Base-by-base conservation (phyloP, 2,797 vertebrate species). In the Galaxias olidus region DNA sequence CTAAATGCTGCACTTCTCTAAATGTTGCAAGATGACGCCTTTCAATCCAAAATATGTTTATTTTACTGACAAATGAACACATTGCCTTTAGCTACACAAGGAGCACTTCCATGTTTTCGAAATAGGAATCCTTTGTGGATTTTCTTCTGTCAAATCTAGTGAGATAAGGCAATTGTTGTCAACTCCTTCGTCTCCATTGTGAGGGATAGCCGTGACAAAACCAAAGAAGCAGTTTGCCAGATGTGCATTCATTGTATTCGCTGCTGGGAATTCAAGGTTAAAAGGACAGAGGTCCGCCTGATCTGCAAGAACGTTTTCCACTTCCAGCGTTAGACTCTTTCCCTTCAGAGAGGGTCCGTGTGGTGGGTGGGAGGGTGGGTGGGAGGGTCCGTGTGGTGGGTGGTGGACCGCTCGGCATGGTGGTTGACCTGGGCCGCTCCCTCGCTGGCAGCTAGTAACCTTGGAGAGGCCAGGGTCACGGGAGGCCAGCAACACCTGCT, bases 401-500 rank as follows among this genome's bases (percentile, higher is more conserved):
- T 93, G 92, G 30, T 30, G 30, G 30, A 94, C 95, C 95, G 93
- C 86, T 86, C 83, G 82, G 91, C 86, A 0, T 91, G 93, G 86
- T 84, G 82, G 81, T 75, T 89, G 92, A 94, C 93, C 94, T 68
- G 81, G 84, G 88, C 89, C 92, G 93, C 92, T 91, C 93, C 93
- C 77, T 89, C 87, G 86, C 83, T 90, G 91, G 88, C 88, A 91
- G 91, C 82, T 90, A 93, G 94, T 94, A 92, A 94, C 92, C 93
- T 91, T 89, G 86, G 84, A 91, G 88, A 85, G 91, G 86, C 87
- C 84, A 87, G 78, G 73, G 76, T n/a, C 91, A 89, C 90, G 76
- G 78, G 72, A 73, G 68, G 87, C 73, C 74, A 87, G 85, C 90
- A 91, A 92, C 95, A 97, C 95, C 94, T 96, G 96, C 94, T 93